phyloP scores from a whole-genome alignment of 2,113 vertebrate genomes.

The Lamprologus callipterus region DNA sequence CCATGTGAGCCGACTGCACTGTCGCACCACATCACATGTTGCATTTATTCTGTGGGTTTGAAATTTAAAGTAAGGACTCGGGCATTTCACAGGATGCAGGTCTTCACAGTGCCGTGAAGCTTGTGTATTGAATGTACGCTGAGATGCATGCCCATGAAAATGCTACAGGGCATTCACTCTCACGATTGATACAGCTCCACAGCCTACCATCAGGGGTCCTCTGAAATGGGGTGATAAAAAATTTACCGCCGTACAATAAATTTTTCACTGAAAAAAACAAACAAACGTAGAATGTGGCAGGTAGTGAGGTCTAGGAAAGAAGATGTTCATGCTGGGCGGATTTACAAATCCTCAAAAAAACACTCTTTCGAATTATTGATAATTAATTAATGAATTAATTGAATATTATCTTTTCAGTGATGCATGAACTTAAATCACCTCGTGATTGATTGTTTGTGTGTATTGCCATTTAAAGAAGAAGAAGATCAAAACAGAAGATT shows the following conservation, averaged over 20 bases:
- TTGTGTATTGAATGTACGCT: neutral
- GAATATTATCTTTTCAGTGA: neutral
- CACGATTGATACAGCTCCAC: conserved; percentile 45
- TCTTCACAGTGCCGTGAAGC: neutral
- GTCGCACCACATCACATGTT: conserved; percentile 42
- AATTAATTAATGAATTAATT: neutral
- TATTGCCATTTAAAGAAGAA: neutral
- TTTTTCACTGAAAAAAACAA: conserved; percentile 59
- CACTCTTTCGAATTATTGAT: neutral
- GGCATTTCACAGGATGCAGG: neutral
- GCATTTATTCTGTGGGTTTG: conserved; percentile 25
- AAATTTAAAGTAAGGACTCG: conserved; percentile 2
- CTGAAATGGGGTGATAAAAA: conserved; percentile 65
- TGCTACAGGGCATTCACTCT: conserved; percentile 29
- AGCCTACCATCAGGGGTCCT: conserved; percentile 50
- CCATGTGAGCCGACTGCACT: conserved; percentile 29
- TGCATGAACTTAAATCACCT: neutral
- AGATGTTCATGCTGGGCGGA: neutral
- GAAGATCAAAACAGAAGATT: conserved; percentile 9
- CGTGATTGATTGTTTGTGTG: conserved; percentile 9
- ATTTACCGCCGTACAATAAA: conserved; percentile 53
- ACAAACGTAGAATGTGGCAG: conserved; percentile 14
- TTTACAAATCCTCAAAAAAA: neutral
- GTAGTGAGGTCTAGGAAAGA: neutral
- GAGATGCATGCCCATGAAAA: neutral